These are phyloP conservation scores for Xenentodon cancila DNA, from an alignment of 2,797 vertebrate genomes.

Conservation along the genomic window DNA sequence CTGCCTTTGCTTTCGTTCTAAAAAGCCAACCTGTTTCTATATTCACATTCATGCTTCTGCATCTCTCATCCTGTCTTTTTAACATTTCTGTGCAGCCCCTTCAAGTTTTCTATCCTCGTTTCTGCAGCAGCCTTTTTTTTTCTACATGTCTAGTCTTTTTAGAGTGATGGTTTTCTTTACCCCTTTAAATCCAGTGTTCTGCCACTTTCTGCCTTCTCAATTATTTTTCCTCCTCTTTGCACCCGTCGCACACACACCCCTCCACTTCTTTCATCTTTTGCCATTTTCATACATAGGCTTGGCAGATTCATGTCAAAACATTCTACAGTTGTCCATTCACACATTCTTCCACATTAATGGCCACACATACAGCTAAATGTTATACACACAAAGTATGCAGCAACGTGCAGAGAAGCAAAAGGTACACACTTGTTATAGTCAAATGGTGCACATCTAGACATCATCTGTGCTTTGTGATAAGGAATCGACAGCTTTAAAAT, in stretches of 20 bases:
- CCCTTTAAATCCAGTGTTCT: not conserved
- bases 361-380: too few relatives aligned
- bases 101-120: too few relatives aligned
- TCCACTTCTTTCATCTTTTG: not conserved
- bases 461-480: too few relatives aligned
- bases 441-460: too few relatives aligned
- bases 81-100: too few relatives aligned
- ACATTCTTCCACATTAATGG: not conserved
- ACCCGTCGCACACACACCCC: not conserved
- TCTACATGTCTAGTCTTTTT: not conserved
- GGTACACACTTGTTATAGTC: not conserved
- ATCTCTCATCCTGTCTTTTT: too few relatives aligned
- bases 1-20: not conserved
- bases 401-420: not conserved
- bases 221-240: not conserved
- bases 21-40: constrained; percentile 5
- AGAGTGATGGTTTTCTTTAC: not conserved
- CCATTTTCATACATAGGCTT: not conserved
- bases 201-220: not conserved
- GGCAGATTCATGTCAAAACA: not conserved
- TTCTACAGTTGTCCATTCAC: not conserved
- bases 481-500: constrained; percentile 6
- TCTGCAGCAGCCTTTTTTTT: too few relatives aligned
- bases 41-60: not conserved
- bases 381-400: not conserved